Base-by-base conservation (phyloP, 2,113 vertebrate species). In the Odocoileus hemionus region DNA sequence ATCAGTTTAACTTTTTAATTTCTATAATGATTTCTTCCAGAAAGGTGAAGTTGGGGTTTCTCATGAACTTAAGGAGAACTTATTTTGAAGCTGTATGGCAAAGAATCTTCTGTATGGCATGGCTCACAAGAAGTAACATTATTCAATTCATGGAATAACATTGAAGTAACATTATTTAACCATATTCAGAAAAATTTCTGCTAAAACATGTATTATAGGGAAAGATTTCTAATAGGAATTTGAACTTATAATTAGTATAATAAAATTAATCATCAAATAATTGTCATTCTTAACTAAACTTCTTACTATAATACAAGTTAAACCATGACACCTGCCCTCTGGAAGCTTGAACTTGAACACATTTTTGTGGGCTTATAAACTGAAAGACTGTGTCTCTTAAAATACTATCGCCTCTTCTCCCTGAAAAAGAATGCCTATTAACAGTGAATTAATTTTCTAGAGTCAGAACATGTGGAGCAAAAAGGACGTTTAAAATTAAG, bases 1-100 rank as follows among this genome's bases (percentile, higher is more conserved):
- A 64, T 87, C 7, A 21, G 74, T 97, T 97, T 97, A 96, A 84
- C 17, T 86, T 97, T 97, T 96, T 76, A 83, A 47, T 93, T 94
- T 97, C 0, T 86, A 85, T 88, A 9, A 16, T 55, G 6, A 60
- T 90, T 93, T 96, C 25, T 47, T 67, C 2, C 15, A 96, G 47
- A 61, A 97, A 98, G 14, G 92, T 94, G 23, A 97, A 97, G 89
- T 39, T 93, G 13, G 57, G n/a, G 0, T 28, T 97, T 19, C 2
- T 96, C 64, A 96, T 93, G 92, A 96, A 74, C 52, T 98, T 83
- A 90, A 79, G 30, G 64, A 14, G 16, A 97, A 25, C 54, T 91
- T 17, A 84, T 30, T 92, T 90, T 91, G 43, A 97, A 82, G 3
- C 36, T 97, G 16, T 74, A 89, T 96, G 57, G 47, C 21, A 70